phyloP scores from a whole-genome alignment of 2,888 invertebrate species.

The Hydrotaea diabolus region DNA sequence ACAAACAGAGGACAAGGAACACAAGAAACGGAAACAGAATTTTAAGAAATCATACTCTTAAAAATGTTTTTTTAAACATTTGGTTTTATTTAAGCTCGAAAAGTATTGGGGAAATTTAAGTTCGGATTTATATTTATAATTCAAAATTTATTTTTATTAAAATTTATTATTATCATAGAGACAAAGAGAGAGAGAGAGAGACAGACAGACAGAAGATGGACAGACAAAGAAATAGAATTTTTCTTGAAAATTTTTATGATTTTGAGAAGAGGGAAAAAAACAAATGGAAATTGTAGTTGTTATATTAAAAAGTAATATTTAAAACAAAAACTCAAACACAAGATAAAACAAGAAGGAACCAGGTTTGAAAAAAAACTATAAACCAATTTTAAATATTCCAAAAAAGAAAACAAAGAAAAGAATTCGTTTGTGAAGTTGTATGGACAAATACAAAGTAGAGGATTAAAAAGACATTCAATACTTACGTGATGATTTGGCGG shows the following conservation, averaged over 20 bases:
- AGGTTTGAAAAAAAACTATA: no score
- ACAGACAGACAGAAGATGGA: not conserved
- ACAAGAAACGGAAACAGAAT: not conserved
- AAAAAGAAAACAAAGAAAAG: conserved; percentile 38
- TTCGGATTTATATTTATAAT: conserved; percentile 30
- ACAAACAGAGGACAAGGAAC: conserved; percentile 19
- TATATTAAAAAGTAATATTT: conserved; percentile 14
- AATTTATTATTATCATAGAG: not conserved
- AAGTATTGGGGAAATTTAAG: conserved; percentile 2
- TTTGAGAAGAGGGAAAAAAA: no score
- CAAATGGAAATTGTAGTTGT: not conserved
- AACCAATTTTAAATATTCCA: conserved; percentile 21
- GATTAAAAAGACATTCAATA: conserved; percentile 71
- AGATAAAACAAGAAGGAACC: conserved; percentile 16
- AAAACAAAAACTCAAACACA: conserved; percentile 31
- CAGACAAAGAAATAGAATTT: not conserved
- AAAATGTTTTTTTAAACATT: not conserved
- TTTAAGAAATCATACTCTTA: conserved; percentile 8
- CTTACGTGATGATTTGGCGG: conserved; percentile 94
- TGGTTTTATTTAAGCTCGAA: conserved; percentile 24
- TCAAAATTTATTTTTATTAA: not conserved
- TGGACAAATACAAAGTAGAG: conserved; percentile 63
- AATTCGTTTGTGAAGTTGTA: conserved; percentile 51
- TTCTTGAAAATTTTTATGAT: not conserved
- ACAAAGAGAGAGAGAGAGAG: conserved; percentile 33